Conservation (phyloP, 2,113 vertebrate species). For the Muscicapa adusta region DNA sequence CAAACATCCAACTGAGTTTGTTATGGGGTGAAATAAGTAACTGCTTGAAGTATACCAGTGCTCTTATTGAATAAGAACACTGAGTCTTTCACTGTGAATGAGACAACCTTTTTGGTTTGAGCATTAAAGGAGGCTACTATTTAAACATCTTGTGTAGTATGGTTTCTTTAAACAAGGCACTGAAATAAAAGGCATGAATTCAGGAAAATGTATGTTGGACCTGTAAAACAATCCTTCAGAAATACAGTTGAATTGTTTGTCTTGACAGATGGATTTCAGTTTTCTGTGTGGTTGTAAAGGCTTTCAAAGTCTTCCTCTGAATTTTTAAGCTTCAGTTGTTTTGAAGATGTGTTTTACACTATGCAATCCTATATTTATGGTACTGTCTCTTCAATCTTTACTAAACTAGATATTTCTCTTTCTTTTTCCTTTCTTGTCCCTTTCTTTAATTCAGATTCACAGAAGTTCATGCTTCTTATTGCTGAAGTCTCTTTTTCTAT, state of each 20-base stretch:
- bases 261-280: not conserved
- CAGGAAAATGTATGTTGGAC: not conserved
- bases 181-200: not conserved
- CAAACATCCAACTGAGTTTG: not conserved
- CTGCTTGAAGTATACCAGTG: not conserved
- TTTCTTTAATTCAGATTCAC: not conserved
- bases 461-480: not conserved
- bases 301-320: not conserved
- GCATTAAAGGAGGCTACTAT: not conserved
- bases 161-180: not conserved
- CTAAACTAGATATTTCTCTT: not conserved
- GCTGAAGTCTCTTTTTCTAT: not conserved
- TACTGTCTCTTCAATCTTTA: not conserved
- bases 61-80: not conserved
- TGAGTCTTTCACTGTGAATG: not conserved
- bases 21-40: not conserved
- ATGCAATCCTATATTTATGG: fast-evolving
- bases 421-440: not conserved
- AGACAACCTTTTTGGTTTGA: not conserved
- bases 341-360: not conserved
- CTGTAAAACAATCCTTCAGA: not conserved
- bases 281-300: not conserved
- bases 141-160: not conserved
- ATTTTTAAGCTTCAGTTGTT: not conserved
- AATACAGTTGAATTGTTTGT: not conserved